These are phyloP conservation scores for Eudasyphora cyanicolor DNA, from an alignment of 2,888 invertebrate genomes.

Conservation along the genomic window DNA sequence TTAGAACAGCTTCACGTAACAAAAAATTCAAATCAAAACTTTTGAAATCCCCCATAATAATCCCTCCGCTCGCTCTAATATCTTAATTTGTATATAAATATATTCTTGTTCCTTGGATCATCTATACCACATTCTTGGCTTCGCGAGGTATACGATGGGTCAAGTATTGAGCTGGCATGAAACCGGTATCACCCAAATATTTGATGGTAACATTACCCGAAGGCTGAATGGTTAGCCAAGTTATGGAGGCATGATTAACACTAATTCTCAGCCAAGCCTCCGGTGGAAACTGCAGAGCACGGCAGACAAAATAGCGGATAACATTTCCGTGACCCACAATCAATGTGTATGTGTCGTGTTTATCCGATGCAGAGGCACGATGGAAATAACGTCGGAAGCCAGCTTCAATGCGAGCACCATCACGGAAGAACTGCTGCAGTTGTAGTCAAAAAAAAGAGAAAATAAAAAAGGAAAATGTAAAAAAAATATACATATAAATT, in stretches of 20 bases:
- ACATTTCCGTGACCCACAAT: conserved; percentile 99
- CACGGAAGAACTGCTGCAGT: conserved; percentile 92
- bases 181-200: conserved; percentile 92
- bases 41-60: too few species aligned
- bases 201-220: conserved; percentile 92
- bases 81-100: background rate
- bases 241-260: conserved; percentile 95
- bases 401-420: conserved; percentile 96
- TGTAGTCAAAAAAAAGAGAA: background rate
- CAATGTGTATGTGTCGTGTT: conserved; percentile 91
- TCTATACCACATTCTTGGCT: conserved; percentile 74
- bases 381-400: conserved; percentile 96
- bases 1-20: too few species aligned
- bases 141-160: conserved; percentile 82
- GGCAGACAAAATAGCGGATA: conserved; percentile 96
- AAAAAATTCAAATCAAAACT: too few species aligned
- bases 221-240: conserved; percentile 92
- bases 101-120: background rate
- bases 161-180: conserved; percentile 89
- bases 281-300: conserved; percentile 97
- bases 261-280: conserved; percentile 98
- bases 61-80: too few species aligned
- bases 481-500: background rate
- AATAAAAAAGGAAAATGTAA: background rate
- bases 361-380: conserved; percentile 90